phyloP scores from a whole-genome alignment of 1,140 invertebrate genomes.

The Pissodes strobi region DNA sequence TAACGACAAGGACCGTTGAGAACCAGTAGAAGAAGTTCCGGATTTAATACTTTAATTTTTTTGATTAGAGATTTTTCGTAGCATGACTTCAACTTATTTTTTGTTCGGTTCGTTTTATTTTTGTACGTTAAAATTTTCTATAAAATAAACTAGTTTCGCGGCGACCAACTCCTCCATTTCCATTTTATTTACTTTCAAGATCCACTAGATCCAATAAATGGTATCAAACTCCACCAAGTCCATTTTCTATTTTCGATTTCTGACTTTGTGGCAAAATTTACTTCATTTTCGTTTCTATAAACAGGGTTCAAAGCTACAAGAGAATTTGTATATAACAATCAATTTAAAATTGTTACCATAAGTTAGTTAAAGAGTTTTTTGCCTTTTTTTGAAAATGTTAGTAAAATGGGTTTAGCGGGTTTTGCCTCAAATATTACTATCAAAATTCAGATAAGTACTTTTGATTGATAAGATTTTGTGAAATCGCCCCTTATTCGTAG shows the following conservation, averaged over 20 bases:
- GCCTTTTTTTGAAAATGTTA: neutral
- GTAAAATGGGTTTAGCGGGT: no score
- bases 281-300: no score
- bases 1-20: neutral
- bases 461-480: no score
- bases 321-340: no score
- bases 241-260: neutral
- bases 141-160: neutral
- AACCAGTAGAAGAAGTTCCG: neutral
- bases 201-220: neutral
- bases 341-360: no score
- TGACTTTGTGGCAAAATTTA: neutral
- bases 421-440: no score
- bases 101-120: no score
- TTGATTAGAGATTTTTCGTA: neutral
- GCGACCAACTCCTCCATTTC: neutral
- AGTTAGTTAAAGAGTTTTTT: neutral
- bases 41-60: neutral
- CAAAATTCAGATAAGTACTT: no score
- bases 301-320: no score
- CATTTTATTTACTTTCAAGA: neutral
- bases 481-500: no score
- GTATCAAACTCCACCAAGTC: neutral
- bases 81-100: no score
- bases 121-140: no score